phyloP scores from a whole-genome alignment of 1,140 invertebrate species.

The Apolygus lucorum region DNA sequence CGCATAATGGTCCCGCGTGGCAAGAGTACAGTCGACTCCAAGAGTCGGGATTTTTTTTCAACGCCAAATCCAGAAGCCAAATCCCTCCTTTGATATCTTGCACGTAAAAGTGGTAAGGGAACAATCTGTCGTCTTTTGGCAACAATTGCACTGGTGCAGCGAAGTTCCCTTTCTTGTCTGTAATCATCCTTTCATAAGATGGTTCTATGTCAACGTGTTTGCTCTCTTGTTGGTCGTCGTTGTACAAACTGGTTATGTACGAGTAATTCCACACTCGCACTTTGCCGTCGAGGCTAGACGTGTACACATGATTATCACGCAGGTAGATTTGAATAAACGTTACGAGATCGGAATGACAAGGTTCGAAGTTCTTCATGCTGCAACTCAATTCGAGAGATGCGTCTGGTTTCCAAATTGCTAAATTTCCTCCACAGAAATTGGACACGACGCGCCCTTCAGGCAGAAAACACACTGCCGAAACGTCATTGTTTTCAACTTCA shows the following conservation, averaged over 20 bases:
- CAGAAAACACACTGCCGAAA: not conserved
- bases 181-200: not conserved
- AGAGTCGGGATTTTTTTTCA: not conserved
- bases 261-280: not conserved
- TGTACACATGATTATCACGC: not conserved
- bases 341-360: not conserved
- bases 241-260: not conserved
- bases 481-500: not conserved
- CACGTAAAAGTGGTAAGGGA: not conserved
- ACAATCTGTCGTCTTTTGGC: not conserved
- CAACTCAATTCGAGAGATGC: not conserved
- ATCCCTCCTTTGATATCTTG: not conserved
- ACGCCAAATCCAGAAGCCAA: not conserved
- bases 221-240: not conserved
- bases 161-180: not conserved
- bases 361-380: not conserved
- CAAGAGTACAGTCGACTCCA: not conserved
- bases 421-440: not conserved
- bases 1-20: not conserved
- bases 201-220: not conserved
- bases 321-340: not conserved
- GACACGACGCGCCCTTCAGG: not conserved
- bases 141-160: not conserved
- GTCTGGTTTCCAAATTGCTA: not conserved
- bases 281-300: not conserved